These are phyloP conservation scores for Lomographa bimaculata DNA, from an alignment of 2,888 invertebrate genomes.

Conservation along the genomic window DNA sequence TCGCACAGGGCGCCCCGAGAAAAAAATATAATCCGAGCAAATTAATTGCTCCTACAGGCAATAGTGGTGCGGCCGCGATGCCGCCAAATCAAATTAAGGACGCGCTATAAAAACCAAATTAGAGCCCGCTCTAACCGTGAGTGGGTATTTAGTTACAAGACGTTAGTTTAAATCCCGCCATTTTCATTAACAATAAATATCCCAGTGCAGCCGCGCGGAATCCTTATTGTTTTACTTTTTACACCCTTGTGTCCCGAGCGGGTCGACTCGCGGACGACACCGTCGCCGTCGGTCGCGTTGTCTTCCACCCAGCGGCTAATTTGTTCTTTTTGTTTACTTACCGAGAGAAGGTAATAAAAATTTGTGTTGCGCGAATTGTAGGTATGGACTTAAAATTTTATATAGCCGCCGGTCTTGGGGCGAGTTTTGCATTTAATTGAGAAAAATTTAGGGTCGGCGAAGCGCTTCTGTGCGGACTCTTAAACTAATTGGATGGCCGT, in stretches of 20 bases:
- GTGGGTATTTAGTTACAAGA: constrained; percentile 84
- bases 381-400: constrained; percentile 81
- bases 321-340: constrained; percentile 82
- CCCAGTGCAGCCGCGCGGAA: constrained; percentile 77
- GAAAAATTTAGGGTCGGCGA: constrained; percentile 79
- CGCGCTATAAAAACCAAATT: constrained; percentile 85
- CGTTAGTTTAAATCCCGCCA: constrained; percentile 83
- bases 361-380: constrained; percentile 82
- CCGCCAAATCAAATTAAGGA: constrained; percentile 84
- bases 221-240: constrained; percentile 84
- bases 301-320: constrained; percentile 73
- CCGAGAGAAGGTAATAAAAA: constrained; percentile 79
- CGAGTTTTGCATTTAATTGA: constrained; percentile 82
- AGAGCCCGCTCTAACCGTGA: constrained; percentile 83
- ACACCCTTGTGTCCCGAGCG: constrained; percentile 81
- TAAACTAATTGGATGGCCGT: constrained; percentile 80
- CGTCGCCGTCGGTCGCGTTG: constrained; percentile 41
- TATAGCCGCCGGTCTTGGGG: constrained; percentile 70
- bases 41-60: constrained; percentile 82
- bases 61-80: constrained; percentile 79
- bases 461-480: constrained; percentile 80
- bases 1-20: constrained; percentile 54
- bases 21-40: constrained; percentile 82
- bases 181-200: constrained; percentile 85
- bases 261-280: constrained; percentile 57